phyloP scores from a whole-genome alignment of 64 coral and sea anemone species.

The Montipora capricornis region DNA sequence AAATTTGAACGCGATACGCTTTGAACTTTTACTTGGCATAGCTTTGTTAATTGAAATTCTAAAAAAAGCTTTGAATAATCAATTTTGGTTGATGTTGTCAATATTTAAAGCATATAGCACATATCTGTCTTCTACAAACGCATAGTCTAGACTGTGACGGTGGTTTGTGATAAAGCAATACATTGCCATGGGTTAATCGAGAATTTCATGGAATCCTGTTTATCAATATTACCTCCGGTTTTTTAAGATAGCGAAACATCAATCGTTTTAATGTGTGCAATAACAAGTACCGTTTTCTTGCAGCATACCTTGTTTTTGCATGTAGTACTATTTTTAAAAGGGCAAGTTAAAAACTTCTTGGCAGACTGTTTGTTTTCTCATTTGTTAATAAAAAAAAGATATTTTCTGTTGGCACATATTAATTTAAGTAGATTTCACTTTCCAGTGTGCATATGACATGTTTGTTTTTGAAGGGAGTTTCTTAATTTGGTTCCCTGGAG shows the following conservation, averaged over 20 bases:
- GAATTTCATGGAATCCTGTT: not conserved
- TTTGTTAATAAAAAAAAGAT: not conserved
- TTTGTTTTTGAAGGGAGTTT: not conserved
- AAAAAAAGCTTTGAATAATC: no score
- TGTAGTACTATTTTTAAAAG: not conserved
- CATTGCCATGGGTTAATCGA: not conserved
- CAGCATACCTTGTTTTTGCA: no score
- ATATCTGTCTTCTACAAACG: not conserved
- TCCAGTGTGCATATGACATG: not conserved
- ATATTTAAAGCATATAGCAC: not conserved
- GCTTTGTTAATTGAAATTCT: no score
- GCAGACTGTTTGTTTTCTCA: no score
- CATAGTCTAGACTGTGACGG: not conserved
- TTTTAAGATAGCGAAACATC: not conserved
- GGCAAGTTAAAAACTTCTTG: not conserved
- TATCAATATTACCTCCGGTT: not conserved
- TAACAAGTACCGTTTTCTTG: no score
- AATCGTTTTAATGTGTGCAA: not conserved
- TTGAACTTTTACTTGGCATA: no score
- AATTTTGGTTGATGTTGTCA: not conserved
- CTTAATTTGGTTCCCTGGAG: not conserved
- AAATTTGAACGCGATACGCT: no score
- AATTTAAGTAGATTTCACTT: not conserved
- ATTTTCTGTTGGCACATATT: not conserved
- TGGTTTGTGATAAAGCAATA: not conserved